A percentile compares a stretch with the other conserved stretches of the same genome.
phyloP scores from a whole-genome alignment of 2,113 vertebrate species.

The Pundamilia nyererei region DNA sequence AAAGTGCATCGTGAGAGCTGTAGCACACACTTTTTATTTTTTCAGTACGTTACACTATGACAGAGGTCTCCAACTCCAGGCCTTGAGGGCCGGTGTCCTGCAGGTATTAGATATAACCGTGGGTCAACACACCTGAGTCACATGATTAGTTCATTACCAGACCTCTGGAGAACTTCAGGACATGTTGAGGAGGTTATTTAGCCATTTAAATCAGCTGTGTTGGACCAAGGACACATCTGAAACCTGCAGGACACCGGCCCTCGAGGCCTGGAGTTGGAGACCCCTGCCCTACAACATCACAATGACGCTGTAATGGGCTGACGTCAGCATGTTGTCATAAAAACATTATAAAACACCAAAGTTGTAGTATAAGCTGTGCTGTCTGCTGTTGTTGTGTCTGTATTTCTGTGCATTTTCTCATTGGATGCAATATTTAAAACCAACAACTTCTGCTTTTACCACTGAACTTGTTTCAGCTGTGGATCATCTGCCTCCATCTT shows the following conservation, averaged over 20 bases:
- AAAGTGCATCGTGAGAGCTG: neutral
- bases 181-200: neutral
- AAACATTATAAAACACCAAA: neutral
- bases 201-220: neutral
- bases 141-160: fast-evolving
- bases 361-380: neutral
- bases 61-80: neutral
- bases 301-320: neutral
- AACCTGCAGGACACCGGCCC: neutral
- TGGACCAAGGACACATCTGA: neutral
- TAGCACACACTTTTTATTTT: neutral
- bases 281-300: neutral
- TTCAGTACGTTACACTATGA: neutral
- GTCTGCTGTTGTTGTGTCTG: neutral
- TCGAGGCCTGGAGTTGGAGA: neutral
- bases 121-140: neutral
- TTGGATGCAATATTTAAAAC: neutral
- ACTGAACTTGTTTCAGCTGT: neutral
- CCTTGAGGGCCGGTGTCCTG: neutral
- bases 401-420: no score
- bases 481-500: neutral
- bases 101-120: neutral
- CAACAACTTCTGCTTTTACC: neutral
- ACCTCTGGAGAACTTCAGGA: neutral
- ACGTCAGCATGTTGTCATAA: neutral